Base-by-base conservation (phyloP, 2,113 vertebrate species). In the Microtus richardsoni region DNA sequence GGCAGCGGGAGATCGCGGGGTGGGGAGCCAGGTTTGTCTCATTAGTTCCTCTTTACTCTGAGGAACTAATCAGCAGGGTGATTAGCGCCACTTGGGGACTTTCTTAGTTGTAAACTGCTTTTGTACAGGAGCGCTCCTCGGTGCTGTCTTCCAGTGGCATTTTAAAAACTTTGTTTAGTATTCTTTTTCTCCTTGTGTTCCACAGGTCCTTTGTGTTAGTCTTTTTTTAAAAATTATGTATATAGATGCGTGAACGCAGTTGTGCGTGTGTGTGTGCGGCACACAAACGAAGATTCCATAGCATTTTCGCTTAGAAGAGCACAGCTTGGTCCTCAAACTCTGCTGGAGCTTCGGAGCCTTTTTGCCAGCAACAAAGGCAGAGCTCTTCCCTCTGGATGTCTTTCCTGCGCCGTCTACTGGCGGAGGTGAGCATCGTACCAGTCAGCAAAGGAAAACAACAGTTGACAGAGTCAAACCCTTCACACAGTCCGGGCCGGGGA, bases 351-450 rank as follows among this genome's bases (percentile, higher is more conserved):
- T 33, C 1, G 8, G 44, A 52, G 41, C 17, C 9, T 47, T 88
- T 68, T 58, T n/a, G 9, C 4, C 17, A 5, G 13, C 4, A 2
- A 36, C 0, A 2, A 6, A 66, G 39, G 47, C 6, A 10, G 58
- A 58, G 16, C 6, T 17, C 47, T 28, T 47, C 7, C 64, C 3
- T n/a, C 24, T 47, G 1, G 47, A 62, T 10, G 71, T n/a, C 58
- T 95, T 89, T 96, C 52, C 24, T 52, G 16, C 7, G 73, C 89
- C 94, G 52, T 68, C 95, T 95, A 80, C 85, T 58, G 96, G 33
- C 70, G 7, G 60, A 88, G 30, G 17, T 21, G 28, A 87, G 6
- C 39, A 79, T 39, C 0, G 0, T 19, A 39, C 54, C 11, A 58
- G 7, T 11, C 60, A 49, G 41, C 26, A n/a, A 74, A 86, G 78